phyloP scores from a whole-genome alignment of 2,113 vertebrate genomes.

The Chinchilla lanigera region DNA sequence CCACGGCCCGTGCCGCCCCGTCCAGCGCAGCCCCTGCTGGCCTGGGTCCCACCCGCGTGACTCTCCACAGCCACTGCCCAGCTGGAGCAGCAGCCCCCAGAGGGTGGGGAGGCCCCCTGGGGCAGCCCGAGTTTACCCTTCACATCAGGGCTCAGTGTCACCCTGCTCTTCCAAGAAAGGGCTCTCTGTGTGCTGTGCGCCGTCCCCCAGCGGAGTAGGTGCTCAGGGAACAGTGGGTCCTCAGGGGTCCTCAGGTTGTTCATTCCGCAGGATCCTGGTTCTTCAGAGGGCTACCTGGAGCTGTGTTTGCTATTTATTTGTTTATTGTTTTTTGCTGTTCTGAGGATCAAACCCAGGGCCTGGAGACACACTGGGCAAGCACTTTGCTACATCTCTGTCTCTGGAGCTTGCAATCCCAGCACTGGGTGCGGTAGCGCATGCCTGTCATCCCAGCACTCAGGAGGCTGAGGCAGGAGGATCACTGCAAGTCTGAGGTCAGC shows the following conservation, averaged over 20 bases:
- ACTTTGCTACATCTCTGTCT: background rate
- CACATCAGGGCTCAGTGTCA: fast-evolving
- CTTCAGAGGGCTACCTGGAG: background rate
- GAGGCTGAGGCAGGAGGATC: background rate
- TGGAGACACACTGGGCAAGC: background rate
- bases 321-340: background rate
- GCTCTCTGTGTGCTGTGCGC: background rate
- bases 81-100: background rate
- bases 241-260: background rate
- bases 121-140: background rate
- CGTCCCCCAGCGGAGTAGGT: background rate
- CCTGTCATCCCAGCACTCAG: no score
- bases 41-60: background rate
- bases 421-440: background rate
- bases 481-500: background rate
- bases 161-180: no score
- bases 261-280: background rate
- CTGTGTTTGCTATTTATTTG: background rate
- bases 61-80: background rate
- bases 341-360: background rate
- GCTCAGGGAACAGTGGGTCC: background rate
- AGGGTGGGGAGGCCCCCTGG: background rate
- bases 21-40: background rate
- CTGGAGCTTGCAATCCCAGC: background rate
- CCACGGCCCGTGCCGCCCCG: no score